Conservation (phyloP, 2,888 invertebrate species). For the Eremobia ochroleuca region DNA sequence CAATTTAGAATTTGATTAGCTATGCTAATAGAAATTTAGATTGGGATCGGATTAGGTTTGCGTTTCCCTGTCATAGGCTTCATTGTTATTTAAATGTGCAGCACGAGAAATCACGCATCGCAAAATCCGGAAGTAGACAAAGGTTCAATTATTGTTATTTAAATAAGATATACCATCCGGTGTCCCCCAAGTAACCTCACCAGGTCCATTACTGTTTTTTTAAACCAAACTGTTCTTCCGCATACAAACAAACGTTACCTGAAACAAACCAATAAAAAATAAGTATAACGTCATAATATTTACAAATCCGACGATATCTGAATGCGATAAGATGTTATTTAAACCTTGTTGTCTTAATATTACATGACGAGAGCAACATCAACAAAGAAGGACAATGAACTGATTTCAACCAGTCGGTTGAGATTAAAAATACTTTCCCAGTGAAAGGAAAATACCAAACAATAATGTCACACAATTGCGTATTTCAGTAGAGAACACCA, state of each 20-base stretch:
- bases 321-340: conserved; percentile 46
- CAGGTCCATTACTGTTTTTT: conserved; percentile 29
- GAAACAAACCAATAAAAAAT: conserved; percentile 68
- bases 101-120: conserved; percentile 6
- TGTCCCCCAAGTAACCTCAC: conserved; percentile 21
- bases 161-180: conserved; percentile 24
- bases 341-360: conserved; percentile 41
- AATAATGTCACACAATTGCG: background rate
- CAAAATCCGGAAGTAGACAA: conserved; percentile 18
- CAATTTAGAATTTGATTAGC: conserved; percentile 67
- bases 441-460: conserved; percentile 23
- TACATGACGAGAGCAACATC: conserved; percentile 34
- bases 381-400: conserved; percentile 59
- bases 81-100: conserved; percentile 35
- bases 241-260: conserved; percentile 64
- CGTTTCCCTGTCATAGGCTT: conserved; percentile 36
- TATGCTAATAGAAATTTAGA: conserved; percentile 61
- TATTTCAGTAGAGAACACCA: background rate
- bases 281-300: conserved; percentile 36
- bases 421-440: conserved; percentile 35
- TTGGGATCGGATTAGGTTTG: conserved; percentile 48
- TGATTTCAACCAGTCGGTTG: conserved; percentile 18
- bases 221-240: background rate
- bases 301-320: conserved; percentile 28
- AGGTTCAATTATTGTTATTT: conserved; percentile 28